Evolutionary conservation across 2,797 vertebrate genomes (phyloP).

Genomic region (Phalloptychus januarius): DNA sequence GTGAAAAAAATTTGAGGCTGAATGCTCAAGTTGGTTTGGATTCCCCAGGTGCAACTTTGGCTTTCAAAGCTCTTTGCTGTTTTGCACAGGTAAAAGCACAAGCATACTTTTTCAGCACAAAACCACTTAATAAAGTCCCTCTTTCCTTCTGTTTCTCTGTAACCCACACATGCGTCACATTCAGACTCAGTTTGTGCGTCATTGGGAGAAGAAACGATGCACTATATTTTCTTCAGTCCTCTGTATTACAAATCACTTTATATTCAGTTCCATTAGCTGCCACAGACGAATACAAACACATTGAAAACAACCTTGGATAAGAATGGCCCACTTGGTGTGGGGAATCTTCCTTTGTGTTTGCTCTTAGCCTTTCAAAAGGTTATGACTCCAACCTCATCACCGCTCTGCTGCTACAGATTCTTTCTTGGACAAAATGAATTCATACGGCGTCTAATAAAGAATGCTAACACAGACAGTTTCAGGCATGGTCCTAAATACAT

Average conservation of each 20-base stretch:
- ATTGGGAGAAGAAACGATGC: slow-evolving; percentile 21
- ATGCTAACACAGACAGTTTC: slow-evolving; percentile 16
- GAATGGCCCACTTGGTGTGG: slow-evolving; percentile 8
- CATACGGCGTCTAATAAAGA: slow-evolving; percentile 2
- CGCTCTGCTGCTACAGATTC: slow-evolving; percentile 29
- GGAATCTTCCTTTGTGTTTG: slow-evolving; percentile 24
- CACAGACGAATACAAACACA: neutral
- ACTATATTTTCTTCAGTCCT: slow-evolving; percentile 33
- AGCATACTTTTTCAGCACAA: neutral
- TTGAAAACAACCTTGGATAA: neutral
- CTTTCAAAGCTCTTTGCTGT: slow-evolving; percentile 38
- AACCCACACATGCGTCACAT: neutral
- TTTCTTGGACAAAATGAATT: slow-evolving; percentile 13
- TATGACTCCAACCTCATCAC: slow-evolving; percentile 44
- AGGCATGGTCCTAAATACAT: slow-evolving; percentile 3
- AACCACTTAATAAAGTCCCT: slow-evolving; percentile 2
- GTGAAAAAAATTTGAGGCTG: slow-evolving; percentile 47
- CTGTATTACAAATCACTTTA: slow-evolving; percentile 8
- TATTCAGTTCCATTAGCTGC: neutral
- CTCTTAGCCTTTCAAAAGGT: slow-evolving; percentile 25
- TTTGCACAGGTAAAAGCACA: slow-evolving; percentile 22
- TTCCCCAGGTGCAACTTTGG: slow-evolving; percentile 55
- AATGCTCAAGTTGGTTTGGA: slow-evolving; percentile 46
- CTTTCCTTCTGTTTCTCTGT: slow-evolving; percentile 1
- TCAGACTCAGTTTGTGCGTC: slow-evolving; percentile 31